Evolutionary conservation across 1,140 invertebrate species (phyloP), one percentile per base, ranked within the genome.

Genomic region (Oscheius sp.): DNA sequence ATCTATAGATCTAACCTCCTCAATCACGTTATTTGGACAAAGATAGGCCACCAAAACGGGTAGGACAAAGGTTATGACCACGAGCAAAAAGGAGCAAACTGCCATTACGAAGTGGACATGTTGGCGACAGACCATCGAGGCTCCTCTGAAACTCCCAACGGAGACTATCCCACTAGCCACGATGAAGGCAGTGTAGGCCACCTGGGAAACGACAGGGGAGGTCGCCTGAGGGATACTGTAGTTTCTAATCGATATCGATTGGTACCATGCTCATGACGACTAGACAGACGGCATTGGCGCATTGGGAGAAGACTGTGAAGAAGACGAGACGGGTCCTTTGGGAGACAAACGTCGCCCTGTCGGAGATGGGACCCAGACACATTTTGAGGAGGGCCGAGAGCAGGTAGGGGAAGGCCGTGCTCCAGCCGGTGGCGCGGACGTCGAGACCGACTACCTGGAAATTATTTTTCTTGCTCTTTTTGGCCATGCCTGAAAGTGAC

Each of bases 311-410:
- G 15, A 34, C 26, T 13, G 61, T 63, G 29, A 63, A 63, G 31
- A 63, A 63, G 31, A 63, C 20, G 15, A 63, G 61, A 18, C 36
- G 36, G 7, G 32, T 34, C 35, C 61, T 29, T 26, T 26, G 10
- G 7, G 61, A 34, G 15, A 42, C 61, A 26, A 55, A 63, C 10
- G 61, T n/a, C 15, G 61, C 36, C 36, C 35, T 63, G 26, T 63
- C 61, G 7, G 61, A 63, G 23, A 63, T 63, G 15, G 61, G 61
- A 7, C 61, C 61, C 18, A 63, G n/a, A n/a, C 32, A 63, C 28
- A 63, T 32, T 26, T 63, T 63, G 10, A 63, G 7, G 18, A 63
- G 15, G 7, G 18, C 61, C 28, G 32, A 36, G 31, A 63, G 31
- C 18, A 63, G 28, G 31, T n/a, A 63, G 7, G 61, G 61, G 10